Base-by-base conservation (phyloP, 2,113 vertebrate genomes). In the Machaerirhynchus nigripectus region DNA sequence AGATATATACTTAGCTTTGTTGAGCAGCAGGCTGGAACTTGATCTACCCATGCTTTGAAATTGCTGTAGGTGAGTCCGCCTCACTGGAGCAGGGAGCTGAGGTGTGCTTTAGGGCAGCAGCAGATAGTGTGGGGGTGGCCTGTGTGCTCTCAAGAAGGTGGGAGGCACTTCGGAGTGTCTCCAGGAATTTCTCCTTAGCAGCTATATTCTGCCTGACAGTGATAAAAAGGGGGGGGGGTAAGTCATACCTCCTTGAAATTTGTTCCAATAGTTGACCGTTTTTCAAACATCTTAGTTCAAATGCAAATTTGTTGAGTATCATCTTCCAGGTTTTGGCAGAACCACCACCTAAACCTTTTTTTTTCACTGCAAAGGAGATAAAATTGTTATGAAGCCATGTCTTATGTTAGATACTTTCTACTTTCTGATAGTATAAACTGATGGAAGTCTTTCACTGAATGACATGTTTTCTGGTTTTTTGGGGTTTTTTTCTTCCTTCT, bases 1-100 rank as follows among this genome's bases (percentile, higher is more conserved):
- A 84, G 15, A 3, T 19, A 20, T 0, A 0, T 15, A 37, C 0
- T 1, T 49, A 76, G 47, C 67, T 79, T 71, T 68, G 33, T 8
- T 27, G 53, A 71, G 65, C 28, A 77, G 31, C 49, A 47, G 49
- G 44, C 61, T 68, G 28, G 31, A 30, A 20, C 27, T 50, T 39
- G 20, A 7, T 55, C 40, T 56, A 3, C 14, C 27, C 8, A 6
- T 26, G 28, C 42, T 90, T 71, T 55, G 70, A 24, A 53, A 20
- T 16, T n/a, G 13, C 24, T 60, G 40, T 22, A 40, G n/a, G 28
- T 31, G 55, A 37, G 7, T 13, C 9, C 69, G 44, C 23, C 52
- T 23, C 4, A 0, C 5, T 31, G 52, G 49, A 80, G 46, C 27
- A 30, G 57, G 70, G 40, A 33, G 39, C 26, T 15, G 23, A 79